Evolutionary conservation across 2,797 vertebrate species (phyloP), one percentile per base, ranked within the genome.

Genomic region (Cichlasoma orientale): DNA sequence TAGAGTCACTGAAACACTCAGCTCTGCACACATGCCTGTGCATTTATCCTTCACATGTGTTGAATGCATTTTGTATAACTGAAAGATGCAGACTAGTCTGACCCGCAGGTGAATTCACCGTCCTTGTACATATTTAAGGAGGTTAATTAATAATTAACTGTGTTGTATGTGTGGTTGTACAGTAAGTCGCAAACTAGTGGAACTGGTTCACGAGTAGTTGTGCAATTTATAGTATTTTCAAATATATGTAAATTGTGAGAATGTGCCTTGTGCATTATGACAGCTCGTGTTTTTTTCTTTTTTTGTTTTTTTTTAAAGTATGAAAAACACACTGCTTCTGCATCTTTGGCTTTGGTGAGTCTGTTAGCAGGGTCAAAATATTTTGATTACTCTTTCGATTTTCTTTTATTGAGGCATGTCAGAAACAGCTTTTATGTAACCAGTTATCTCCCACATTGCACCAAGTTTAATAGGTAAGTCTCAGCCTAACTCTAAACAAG

Each of bases 71-170:
- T 77, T 72, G 27, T 29, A 52, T 13, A 29, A 68, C 21, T 76
- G 18, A 80, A 72, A 82, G 44, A 33, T 29, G 76, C 47, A 56
- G 29, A 61, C 31, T 74, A 44, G 80, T 59, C 27, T 12, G 44
- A 54, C 25, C 7, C 78, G 75, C 56, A 61, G 70, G 29, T 31
- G 25, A 82, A 74, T 27, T 61, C 33, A 23, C 3, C 9, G 54
- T 61, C 25, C 25, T 66, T 38, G 16, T 56, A 33, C 52, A 61
- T 63, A 18, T 63, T 74, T 73, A 2, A 44, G 14, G 6, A 33
- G 27, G 47, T 71, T 53, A 77, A 78, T 83, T 69, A 54, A 83
- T 83, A 76, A 82, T 82, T 84, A 59, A 75, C 5, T 57, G 38
- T 54, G 53, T 59, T 16, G 10, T 70, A 50, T 19, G 29, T 41